Conservation (phyloP, 2,797 vertebrate genomes). For the Gallinago stenura region DNA sequence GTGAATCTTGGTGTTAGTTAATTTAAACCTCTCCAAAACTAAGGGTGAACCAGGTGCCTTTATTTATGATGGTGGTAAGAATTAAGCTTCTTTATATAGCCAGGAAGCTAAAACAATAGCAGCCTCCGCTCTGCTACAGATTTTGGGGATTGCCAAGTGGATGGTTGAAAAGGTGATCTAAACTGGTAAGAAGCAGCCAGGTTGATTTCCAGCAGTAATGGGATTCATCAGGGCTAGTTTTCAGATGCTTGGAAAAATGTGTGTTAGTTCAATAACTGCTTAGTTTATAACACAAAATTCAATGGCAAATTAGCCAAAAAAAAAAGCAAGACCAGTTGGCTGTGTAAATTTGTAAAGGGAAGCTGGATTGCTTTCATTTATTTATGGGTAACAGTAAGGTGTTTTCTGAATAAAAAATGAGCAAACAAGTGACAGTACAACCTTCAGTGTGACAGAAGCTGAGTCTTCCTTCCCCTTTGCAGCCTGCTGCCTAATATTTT, state of each 20-base stretch:
- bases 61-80: neutral
- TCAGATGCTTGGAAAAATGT: neutral
- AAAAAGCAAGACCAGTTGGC: neutral
- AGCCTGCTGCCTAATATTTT: neutral
- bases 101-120: constrained; percentile 23
- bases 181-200: neutral
- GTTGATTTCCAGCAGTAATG: neutral
- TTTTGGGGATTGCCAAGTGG: neutral
- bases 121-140: neutral
- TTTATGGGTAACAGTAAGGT: neutral
- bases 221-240: neutral
- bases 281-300: neutral
- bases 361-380: neutral
- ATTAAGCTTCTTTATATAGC: neutral
- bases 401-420: neutral
- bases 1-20: neutral
- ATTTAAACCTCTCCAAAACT: neutral
- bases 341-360: neutral
- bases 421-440: neutral
- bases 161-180: neutral
- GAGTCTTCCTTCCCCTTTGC: neutral
- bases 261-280: neutral
- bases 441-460: neutral
- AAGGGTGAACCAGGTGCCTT: neutral
- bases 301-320: neutral